phyloP scores from a whole-genome alignment of 2,888 invertebrate species.

The Catocala fraxini region DNA sequence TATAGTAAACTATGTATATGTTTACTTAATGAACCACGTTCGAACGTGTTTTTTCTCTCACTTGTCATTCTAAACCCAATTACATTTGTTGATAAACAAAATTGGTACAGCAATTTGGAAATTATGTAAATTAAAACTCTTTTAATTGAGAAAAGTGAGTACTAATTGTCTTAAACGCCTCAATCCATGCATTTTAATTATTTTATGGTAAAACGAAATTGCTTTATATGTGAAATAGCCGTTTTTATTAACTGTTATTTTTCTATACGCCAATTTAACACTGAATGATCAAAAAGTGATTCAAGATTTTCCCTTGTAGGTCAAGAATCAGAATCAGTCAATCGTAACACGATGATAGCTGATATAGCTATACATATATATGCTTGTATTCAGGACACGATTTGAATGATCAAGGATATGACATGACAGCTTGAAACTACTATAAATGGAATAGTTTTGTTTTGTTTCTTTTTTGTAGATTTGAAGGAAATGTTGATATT shows the following conservation, averaged over 20 bases:
- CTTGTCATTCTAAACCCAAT: constrained; percentile 22
- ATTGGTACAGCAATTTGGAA: constrained; percentile 46
- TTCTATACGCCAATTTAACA: constrained; percentile 28
- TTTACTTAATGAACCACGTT: constrained; percentile 40
- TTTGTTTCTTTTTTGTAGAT: no score
- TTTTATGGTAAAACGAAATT: constrained; percentile 53
- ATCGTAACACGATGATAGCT: background rate
- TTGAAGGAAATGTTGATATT: no score
- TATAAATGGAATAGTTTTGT: no score
- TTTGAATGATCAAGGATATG: no score
- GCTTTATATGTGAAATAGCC: constrained; percentile 41
- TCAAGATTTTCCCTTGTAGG: constrained; percentile 1
- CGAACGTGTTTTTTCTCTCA: constrained; percentile 38
- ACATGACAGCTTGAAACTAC: no score
- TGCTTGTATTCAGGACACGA: no score
- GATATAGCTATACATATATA: no score
- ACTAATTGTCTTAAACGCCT: constrained; percentile 49
- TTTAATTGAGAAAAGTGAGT: constrained; percentile 53
- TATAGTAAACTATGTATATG: constrained; percentile 22
- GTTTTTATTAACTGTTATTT: constrained; percentile 45
- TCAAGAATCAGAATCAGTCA: no score
- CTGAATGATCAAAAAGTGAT: constrained; percentile 14
- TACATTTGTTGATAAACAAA: constrained; percentile 22
- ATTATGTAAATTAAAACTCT: constrained; percentile 53
- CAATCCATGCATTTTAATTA: constrained; percentile 48